Evolutionary conservation across 92 coral and sea anemone genomes (phyloP).

Genomic region (Chrysogorgia sp.): DNA sequence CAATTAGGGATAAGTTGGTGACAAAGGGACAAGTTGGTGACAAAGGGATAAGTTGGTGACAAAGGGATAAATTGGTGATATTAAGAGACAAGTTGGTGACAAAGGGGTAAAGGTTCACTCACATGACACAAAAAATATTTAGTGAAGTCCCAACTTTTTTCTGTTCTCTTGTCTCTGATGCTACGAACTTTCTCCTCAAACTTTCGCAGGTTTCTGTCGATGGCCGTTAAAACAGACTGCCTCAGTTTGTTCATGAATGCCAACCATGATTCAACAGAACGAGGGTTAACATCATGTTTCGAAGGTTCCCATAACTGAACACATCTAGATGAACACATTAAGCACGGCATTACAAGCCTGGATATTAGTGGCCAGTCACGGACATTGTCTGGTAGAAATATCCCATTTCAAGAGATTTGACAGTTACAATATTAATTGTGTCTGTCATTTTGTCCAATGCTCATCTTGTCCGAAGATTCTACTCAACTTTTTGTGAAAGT

Average conservation of each 20-base stretch:
- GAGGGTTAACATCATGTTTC: slow-evolving; percentile 76
- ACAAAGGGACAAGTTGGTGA: too few relatives aligned
- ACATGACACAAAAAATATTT: slow-evolving; percentile 90
- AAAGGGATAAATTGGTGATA: too few relatives aligned
- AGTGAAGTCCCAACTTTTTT: slow-evolving; percentile 87
- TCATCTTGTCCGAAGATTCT: too few relatives aligned
- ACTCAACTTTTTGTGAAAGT: too few relatives aligned
- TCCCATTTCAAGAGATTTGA: too few relatives aligned
- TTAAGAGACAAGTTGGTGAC: too few relatives aligned
- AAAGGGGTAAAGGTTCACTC: slow-evolving; percentile 38
- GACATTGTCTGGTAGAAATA: too few relatives aligned
- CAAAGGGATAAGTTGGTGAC: too few relatives aligned
- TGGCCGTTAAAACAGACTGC: slow-evolving; percentile 73
- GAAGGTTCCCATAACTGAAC: slow-evolving; percentile 94
- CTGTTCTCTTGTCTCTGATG: slow-evolving; percentile 85
- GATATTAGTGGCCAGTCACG: background rate
- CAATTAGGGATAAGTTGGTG: too few relatives aligned
- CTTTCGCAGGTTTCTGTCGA: slow-evolving; percentile 91
- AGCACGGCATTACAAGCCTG: too few relatives aligned
- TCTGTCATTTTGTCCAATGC: too few relatives aligned
- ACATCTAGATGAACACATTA: slow-evolving; percentile 51
- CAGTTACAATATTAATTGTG: too few relatives aligned
- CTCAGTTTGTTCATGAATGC: slow-evolving; percentile 83
- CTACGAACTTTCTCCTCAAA: slow-evolving; percentile 94
- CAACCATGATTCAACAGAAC: slow-evolving; percentile 91